Evolutionary conservation across 2,888 invertebrate genomes (phyloP).

Genomic region (Xestia rhomboidea): DNA sequence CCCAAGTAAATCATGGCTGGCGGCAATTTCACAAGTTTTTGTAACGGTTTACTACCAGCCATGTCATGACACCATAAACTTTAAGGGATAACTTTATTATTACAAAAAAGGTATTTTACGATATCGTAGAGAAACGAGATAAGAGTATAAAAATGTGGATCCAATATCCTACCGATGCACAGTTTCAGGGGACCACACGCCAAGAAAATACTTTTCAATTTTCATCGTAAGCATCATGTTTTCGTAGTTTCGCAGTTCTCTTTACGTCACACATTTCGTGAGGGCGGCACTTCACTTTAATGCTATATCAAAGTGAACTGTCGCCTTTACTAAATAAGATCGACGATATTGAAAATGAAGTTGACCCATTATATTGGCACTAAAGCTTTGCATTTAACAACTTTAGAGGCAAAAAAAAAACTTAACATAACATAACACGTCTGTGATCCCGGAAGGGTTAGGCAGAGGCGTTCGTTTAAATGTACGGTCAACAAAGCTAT

Average conservation of each 20-base stretch:
- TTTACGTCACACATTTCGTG: not conserved
- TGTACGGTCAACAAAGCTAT: too few species aligned
- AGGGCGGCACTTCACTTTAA: not conserved
- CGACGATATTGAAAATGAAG: constrained; percentile 1
- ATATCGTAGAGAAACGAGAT: constrained; percentile 48
- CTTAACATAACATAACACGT: not conserved
- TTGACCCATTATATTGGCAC: constrained; percentile 6
- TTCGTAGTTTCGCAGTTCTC: constrained; percentile 14
- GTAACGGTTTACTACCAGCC: constrained; percentile 53
- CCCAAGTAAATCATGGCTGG: constrained; percentile 11
- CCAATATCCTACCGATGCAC: constrained; percentile 41
- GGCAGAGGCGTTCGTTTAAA: not conserved
- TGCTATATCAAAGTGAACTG: constrained; percentile 9
- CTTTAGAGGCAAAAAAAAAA: not conserved
- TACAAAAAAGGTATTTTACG: constrained; percentile 58
- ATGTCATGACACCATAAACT: constrained; percentile 63
- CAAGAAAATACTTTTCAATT: constrained; percentile 15
- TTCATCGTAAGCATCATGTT: not conserved
- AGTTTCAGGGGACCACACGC: constrained; percentile 20
- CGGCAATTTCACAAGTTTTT: constrained; percentile 33
- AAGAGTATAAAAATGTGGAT: constrained; percentile 52
- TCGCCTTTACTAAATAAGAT: constrained; percentile 18
- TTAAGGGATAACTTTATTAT: constrained; percentile 58
- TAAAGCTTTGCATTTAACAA: not conserved
- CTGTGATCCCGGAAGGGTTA: not conserved